A percentile compares a stretch with the other conserved stretches of the same genome.
Evolutionary conservation across 2,113 vertebrate genomes (phyloP).

Genomic region (Engraulis encrasicolus): DNA sequence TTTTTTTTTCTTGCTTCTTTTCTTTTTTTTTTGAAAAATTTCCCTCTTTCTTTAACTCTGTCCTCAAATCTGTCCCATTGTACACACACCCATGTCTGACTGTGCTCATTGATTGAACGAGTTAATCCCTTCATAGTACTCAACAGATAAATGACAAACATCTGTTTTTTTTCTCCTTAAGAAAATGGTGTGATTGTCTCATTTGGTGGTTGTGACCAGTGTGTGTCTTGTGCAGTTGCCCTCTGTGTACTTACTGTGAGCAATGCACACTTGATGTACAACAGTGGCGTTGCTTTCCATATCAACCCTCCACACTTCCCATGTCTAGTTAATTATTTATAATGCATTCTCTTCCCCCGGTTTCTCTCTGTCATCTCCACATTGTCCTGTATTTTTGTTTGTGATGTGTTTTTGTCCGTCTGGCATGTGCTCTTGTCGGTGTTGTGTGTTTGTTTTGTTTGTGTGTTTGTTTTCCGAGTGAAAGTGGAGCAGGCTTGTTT

Average conservation of each 20-base stretch:
- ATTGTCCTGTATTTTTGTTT: neutral
- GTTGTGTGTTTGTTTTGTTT: neutral
- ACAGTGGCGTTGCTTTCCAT: slow-evolving; percentile 12
- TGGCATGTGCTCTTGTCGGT: neutral
- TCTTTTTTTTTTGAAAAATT: slow-evolving; percentile 15
- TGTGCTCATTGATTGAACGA: neutral
- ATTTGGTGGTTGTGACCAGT: neutral
- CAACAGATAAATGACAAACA: neutral
- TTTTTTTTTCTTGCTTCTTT: slow-evolving; percentile 37
- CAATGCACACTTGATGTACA: slow-evolving; percentile 13
- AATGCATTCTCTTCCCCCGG: neutral
- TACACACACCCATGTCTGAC: neutral
- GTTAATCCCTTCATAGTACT: neutral
- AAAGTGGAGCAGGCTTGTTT: neutral
- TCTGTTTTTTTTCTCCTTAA: neutral
- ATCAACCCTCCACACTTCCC: neutral
- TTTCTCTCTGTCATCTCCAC: neutral
- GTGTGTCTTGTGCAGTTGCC: slow-evolving; percentile 6
- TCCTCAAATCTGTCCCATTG: slow-evolving; percentile 19
- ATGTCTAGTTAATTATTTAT: no score
- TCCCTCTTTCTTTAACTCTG: slow-evolving; percentile 33
- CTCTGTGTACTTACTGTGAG: neutral
- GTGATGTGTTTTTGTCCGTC: neutral
- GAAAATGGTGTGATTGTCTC: neutral
- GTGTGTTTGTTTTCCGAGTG: neutral